These are phyloP conservation scores for Xenotilapia caudafasciata DNA, from an alignment of 2,113 vertebrate species.

Conservation along the genomic window DNA sequence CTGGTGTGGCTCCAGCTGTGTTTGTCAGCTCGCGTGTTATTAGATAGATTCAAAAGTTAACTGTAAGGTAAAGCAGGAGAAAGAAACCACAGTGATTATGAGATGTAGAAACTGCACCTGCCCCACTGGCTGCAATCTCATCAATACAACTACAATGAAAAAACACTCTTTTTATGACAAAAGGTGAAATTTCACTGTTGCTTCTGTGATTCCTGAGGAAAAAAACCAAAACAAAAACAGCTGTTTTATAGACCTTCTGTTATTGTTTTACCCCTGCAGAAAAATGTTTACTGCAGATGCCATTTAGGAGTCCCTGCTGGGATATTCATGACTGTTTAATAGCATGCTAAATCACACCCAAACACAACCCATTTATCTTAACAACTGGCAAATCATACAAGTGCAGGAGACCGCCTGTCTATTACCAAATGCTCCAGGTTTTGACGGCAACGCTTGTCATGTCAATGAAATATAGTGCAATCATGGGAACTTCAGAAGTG, in stretches of 20 bases:
- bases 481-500: not conserved
- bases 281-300: constrained; percentile 12
- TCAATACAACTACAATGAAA: not conserved
- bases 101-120: not conserved
- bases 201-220: not conserved
- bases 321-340: constrained; percentile 19
- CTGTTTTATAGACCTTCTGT: not conserved
- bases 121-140: not conserved
- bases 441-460: not conserved
- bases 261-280: constrained; percentile 18
- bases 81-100: not conserved
- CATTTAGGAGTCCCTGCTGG: constrained; percentile 5
- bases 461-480: not conserved
- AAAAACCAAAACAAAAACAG: not conserved
- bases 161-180: not conserved
- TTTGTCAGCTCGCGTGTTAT: not conserved
- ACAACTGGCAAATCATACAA: not conserved
- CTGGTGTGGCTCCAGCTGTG: constrained; percentile 26
- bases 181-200: not conserved
- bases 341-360: constrained; percentile 18
- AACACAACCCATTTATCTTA: constrained; percentile 1
- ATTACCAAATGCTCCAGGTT: not conserved
- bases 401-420: not conserved
- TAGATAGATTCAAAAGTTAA: not conserved
- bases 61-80: not conserved